Evolutionary conservation across 2,113 vertebrate species (phyloP), one percentile per base, ranked within the genome.

Genomic region (Ploceus nigricollis): DNA sequence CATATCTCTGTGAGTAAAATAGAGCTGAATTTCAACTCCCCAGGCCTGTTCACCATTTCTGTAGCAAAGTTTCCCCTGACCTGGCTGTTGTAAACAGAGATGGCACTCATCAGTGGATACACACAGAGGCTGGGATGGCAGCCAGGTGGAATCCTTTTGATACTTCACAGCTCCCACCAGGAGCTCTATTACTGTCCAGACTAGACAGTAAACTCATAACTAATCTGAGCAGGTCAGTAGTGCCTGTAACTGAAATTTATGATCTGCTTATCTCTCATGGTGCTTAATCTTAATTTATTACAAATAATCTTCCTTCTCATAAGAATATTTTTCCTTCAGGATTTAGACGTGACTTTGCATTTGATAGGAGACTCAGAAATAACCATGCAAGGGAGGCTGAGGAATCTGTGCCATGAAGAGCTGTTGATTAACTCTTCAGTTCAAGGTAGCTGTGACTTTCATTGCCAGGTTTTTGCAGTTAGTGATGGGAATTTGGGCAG

Each of bases 191-290:
- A 17, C 61, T 93, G 57, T 58, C 85, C 57, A 71, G 57, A 66
- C 51, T 51, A 75, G 75, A 76, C 54, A 88, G 91, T 71, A 70
- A 94, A 48, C 51, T 87, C 83, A 65, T 69, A 95, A 66, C 56
- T 90, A 77, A 75, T 68, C 64, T 33, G 28, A 92, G 69, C 92
- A 81, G 80, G 69, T 76, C 50, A 11, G 18, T 64, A 39, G 65
- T 50, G 47, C 68, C 91, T 88, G 75, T 63, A 89, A 87, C 75
- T 92, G 86, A 92, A 92, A 87, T 92, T 40, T 84, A 66, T 35
- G 51, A 20, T 88, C 93, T 84, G 57, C 72, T 95, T 94, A 57
- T 93, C 76, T 89, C 58, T 89, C 16, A 3, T 61, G 50, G 42
- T 3, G 15, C 75, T 91, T 80, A 69, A 90, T 89, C 90, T 71